Percentiles rank a stretch among this genome's conserved stretches.
Evolutionary conservation across 2,888 invertebrate species (phyloP).

Genomic region (Ecliptopera silaceata): DNA sequence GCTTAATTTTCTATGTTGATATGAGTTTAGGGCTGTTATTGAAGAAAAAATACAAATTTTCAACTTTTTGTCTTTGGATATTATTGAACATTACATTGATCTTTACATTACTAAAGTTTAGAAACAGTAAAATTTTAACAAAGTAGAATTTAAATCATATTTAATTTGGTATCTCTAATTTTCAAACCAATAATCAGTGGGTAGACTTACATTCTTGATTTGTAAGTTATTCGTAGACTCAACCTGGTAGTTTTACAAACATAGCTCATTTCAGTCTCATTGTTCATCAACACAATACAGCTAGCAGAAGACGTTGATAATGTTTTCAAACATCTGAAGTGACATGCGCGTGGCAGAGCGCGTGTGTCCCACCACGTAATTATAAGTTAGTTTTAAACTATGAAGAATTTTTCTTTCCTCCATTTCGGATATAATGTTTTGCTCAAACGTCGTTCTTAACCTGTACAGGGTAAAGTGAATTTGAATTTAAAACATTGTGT

Average conservation of each 20-base stretch:
- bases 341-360: slow-evolving; percentile 20
- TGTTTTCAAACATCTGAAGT: slow-evolving; percentile 30
- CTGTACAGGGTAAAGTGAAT: too few species aligned
- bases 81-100: too few species aligned
- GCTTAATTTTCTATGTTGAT: not conserved
- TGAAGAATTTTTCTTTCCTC: too few species aligned
- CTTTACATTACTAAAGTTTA: too few species aligned
- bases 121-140: too few species aligned
- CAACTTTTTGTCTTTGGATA: too few species aligned
- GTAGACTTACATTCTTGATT: too few species aligned
- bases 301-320: slow-evolving; percentile 19
- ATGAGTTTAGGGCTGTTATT: not conserved
- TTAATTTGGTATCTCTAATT: not conserved
- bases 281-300: slow-evolving; percentile 27
- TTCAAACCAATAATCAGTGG: not conserved
- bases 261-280: slow-evolving; percentile 14
- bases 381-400: too few species aligned
- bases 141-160: not conserved
- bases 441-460: too few species aligned
- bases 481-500: too few species aligned
- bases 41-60: not conserved
- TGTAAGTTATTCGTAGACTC: slow-evolving; percentile 2
- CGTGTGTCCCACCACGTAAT: slow-evolving; percentile 29
- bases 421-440: too few species aligned
- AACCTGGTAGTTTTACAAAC: slow-evolving; percentile 15